Evolutionary conservation across 1,140 invertebrate species (phyloP).

Genomic region (Cylas formicarius): DNA sequence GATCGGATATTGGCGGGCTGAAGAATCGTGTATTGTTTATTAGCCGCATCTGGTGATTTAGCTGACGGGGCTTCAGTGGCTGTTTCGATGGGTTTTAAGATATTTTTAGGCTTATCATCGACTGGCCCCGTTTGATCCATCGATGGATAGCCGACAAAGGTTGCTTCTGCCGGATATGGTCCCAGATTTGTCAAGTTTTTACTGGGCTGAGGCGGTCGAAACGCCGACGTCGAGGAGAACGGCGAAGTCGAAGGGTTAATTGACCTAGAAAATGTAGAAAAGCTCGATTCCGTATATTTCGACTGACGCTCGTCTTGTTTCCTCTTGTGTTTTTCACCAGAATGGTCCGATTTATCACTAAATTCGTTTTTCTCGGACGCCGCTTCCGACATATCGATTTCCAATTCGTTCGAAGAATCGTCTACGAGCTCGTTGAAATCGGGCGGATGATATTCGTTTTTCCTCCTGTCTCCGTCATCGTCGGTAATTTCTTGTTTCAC

Average conservation of each 20-base stretch:
- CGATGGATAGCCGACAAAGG: slow-evolving; percentile 55
- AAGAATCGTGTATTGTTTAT: slow-evolving; percentile 71
- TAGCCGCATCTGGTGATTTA: slow-evolving; percentile 46
- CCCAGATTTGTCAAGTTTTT: slow-evolving; percentile 39
- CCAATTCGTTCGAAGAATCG: slow-evolving; percentile 69
- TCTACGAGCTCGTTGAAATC: slow-evolving; percentile 74
- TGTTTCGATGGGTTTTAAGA: slow-evolving; percentile 24
- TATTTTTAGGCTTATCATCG: slow-evolving; percentile 43
- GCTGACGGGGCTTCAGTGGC: slow-evolving; percentile 15
- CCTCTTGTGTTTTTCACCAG: slow-evolving; percentile 36
- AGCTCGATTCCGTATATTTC: slow-evolving; percentile 24
- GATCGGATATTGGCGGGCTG: slow-evolving; percentile 72
- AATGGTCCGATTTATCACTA: slow-evolving; percentile 35
- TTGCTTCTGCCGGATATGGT: slow-evolving; percentile 55
- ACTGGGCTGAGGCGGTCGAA: slow-evolving; percentile 56
- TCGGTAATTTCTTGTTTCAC: slow-evolving; percentile 36
- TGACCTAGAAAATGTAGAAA: slow-evolving; percentile 41
- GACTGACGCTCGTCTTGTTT: slow-evolving; percentile 37
- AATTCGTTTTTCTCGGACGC: slow-evolving; percentile 40
- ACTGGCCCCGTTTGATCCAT: slow-evolving; percentile 34
- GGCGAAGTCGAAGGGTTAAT: slow-evolving; percentile 42
- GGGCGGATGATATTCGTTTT: slow-evolving; percentile 56
- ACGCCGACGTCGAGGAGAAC: slow-evolving; percentile 64
- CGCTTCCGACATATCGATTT: slow-evolving; percentile 69
- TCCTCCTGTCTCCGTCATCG: slow-evolving; percentile 35